Percentiles rank a stretch among this genome's conserved stretches.
Evolutionary conservation across 1,140 invertebrate genomes (phyloP).

Genomic region (Drosophila simulans): DNA sequence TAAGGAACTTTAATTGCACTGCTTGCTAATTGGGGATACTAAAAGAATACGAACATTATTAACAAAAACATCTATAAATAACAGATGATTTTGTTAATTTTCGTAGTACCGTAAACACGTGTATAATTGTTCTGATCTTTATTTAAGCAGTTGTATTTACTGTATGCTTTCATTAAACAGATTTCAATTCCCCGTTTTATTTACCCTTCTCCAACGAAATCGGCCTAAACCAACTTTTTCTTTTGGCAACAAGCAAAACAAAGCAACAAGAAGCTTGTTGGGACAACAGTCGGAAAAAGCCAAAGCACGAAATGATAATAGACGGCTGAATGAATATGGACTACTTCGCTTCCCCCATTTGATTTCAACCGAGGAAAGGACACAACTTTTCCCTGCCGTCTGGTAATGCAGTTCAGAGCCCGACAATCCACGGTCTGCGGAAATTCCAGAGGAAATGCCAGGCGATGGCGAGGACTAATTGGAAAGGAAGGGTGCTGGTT

Average conservation of each 20-base stretch:
- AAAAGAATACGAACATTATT: too few relatives aligned
- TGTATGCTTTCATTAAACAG: neutral
- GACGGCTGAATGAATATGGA: constrained; percentile 53
- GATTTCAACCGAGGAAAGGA: constrained; percentile 46
- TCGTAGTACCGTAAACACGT: too few relatives aligned
- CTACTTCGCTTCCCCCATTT: constrained; percentile 45
- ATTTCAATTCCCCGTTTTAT: constrained; percentile 4
- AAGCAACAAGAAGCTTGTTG: constrained; percentile 5
- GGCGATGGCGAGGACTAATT: constrained; percentile 64
- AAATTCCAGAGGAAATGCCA: constrained; percentile 72
- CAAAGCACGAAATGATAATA: constrained; percentile 30
- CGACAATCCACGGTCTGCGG: constrained; percentile 7
- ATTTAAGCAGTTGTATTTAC: too few relatives aligned
- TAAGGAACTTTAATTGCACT: constrained; percentile 3
- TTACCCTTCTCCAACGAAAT: neutral
- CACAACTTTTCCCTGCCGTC: constrained; percentile 52
- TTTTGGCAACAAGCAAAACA: constrained; percentile 28
- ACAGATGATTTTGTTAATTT: too few relatives aligned
- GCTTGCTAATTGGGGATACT: neutral
- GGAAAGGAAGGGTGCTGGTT: constrained; percentile 18
- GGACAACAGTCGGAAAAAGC: constrained; percentile 22
- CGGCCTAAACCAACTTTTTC: constrained; percentile 21
- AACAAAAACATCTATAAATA: neutral
- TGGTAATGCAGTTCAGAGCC: constrained; percentile 22
- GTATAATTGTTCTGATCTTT: too few relatives aligned